These are phyloP conservation scores for Connochaetes taurinus DNA, from an alignment of 2,113 vertebrate genomes.

Conservation along the genomic window DNA sequence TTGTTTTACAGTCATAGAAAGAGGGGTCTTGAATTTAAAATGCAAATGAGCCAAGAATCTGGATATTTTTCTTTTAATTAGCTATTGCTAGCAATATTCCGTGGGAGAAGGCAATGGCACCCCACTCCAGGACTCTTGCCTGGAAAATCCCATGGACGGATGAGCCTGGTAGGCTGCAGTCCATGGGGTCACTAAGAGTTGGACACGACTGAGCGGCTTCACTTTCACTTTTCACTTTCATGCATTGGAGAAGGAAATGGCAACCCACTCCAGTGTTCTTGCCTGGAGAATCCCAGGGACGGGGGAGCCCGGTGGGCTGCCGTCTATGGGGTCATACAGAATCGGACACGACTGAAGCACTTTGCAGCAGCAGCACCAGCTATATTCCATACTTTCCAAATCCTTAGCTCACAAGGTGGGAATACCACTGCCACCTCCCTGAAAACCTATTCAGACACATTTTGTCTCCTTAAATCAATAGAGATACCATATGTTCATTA, in stretches of 20 bases:
- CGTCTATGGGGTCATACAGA: too few species aligned
- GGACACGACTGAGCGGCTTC: fast-evolving
- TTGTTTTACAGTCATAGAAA: background rate
- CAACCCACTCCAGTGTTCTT: too few species aligned
- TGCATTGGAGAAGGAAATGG: too few species aligned
- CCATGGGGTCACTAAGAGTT: too few species aligned
- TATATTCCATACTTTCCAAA: background rate
- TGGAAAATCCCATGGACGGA: too few species aligned
- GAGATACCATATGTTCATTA: background rate
- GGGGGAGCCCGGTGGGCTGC: too few species aligned
- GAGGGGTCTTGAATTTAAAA: conserved; percentile 6
- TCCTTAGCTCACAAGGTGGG: background rate
- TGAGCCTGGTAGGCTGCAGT: too few species aligned
- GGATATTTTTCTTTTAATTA: background rate
- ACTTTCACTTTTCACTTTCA: too few species aligned
- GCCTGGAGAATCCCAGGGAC: too few species aligned
- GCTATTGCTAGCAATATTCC: background rate
- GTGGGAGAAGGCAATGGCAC: too few species aligned
- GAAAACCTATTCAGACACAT: background rate
- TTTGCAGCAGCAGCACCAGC: background rate
- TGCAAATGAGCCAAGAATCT: background rate
- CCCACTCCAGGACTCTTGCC: too few species aligned
- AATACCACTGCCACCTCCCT: background rate
- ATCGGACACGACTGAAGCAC: fast-evolving
- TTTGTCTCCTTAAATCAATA: background rate